Evolutionary conservation across 1,140 invertebrate species (phyloP).

Genomic region (Pararge aegeria): DNA sequence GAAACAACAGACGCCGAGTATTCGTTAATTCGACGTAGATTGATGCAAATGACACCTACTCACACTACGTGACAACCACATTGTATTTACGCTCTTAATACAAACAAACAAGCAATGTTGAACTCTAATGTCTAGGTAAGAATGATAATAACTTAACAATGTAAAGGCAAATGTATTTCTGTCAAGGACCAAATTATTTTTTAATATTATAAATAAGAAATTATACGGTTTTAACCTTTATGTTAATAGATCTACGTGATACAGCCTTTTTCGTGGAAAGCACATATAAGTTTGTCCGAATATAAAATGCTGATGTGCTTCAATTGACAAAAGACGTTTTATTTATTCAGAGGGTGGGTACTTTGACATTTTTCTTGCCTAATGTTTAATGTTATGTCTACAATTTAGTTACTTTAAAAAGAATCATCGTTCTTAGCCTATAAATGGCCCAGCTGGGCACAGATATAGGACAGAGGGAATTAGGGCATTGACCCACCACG

Average conservation of each 20-base stretch:
- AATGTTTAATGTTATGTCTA: conserved; percentile 45
- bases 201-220: background rate
- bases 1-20: conserved; percentile 38
- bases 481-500: no score
- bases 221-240: background rate
- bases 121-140: conserved; percentile 12
- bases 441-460: no score
- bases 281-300: background rate
- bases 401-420: conserved; percentile 27
- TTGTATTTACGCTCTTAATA: conserved; percentile 9
- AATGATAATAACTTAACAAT: background rate
- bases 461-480: no score
- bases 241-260: background rate
- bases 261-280: background rate
- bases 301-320: conserved; percentile 38
- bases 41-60: conserved; percentile 71
- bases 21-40: conserved; percentile 65
- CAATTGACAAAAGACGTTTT: conserved; percentile 51
- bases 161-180: conserved; percentile 1
- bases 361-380: conserved; percentile 43
- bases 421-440: no score
- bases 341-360: conserved; percentile 60
- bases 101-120: conserved; percentile 18
- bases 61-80: conserved; percentile 34
- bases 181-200: background rate